Base-by-base conservation (phyloP, 2,113 vertebrate genomes). In the Pangasianodon gigas region DNA sequence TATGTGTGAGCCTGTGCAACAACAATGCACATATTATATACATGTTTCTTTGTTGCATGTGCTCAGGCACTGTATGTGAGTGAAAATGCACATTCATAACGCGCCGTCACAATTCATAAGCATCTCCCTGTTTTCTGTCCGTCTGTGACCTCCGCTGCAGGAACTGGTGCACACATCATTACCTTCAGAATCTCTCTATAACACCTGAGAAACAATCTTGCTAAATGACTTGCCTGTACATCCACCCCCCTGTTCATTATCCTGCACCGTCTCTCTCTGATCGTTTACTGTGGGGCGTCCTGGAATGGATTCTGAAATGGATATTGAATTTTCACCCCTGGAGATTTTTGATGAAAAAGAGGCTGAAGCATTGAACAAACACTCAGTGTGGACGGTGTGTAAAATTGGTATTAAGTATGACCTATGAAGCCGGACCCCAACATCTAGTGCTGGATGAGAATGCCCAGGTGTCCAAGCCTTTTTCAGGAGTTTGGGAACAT, bases 281-380 rank as follows among this genome's bases (percentile, higher is more conserved):
- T 88, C 60, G 6, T 93, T 94, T 93, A 94, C 92, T 93, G 93
- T 91, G 91, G 90, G 89, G 92, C 90, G 90, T 93, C 92, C 87
- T 89, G 82, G 41, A 94, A 92, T 89, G 92, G 93, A 90, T 93
- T 93, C 87, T 88, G 89, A 93, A 94, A 94, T 93, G 91, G 91
- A 94, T 94, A 95, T 94, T 94, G 94, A 94, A 93, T 93, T 93
- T 90, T 90, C 91, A 92, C 93, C 94, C 93, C 91, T 89, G 89
- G 91, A 95, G 93, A 93, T 93, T 94, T 93, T 89, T 93, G 91
- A 95, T 95, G 92, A 95, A 92, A 86, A 91, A 86, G 65, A 46
- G 91, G 94, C 91, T 93, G 93, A 93, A 92, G 90, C 93, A 90
- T 92, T 93, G 93, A 92, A 94, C 90, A 93, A 94, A 93, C 84